These are phyloP conservation scores for Pteropus rufus DNA, from an alignment of 2,797 vertebrate species.

Conservation along the genomic window DNA sequence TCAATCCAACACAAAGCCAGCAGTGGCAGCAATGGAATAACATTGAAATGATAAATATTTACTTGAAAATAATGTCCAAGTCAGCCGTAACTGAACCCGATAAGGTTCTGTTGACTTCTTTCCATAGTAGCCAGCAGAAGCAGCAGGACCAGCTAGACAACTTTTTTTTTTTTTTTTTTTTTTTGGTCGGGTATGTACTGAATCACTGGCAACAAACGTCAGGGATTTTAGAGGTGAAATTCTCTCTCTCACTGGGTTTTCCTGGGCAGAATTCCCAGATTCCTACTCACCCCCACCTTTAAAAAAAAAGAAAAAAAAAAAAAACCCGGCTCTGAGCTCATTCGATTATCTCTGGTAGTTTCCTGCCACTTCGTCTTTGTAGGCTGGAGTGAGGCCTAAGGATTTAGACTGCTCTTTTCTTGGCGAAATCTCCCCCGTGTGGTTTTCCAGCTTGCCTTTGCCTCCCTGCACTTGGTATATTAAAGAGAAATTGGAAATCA, in stretches of 20 bases:
- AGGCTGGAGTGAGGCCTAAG: not conserved
- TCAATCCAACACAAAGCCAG: not conserved
- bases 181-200: constrained; percentile 62
- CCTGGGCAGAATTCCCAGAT: not conserved
- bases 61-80: constrained; percentile 68
- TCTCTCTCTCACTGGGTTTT: constrained; percentile 15
- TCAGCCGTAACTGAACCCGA: constrained; percentile 62
- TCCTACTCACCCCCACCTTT: not conserved
- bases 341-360: not conserved
- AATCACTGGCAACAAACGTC: constrained; percentile 65
- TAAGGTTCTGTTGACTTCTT: constrained; percentile 70
- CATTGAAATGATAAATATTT: constrained; percentile 61
- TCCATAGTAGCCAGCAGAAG: constrained; percentile 59
- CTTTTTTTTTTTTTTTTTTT: constrained; percentile 11
- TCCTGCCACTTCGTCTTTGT: not conserved
- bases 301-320: too few species aligned
- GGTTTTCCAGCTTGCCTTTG: not conserved
- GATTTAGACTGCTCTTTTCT: not conserved
- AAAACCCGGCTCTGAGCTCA: not conserved
- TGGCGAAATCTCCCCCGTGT: not conserved
- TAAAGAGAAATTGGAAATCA: not conserved
- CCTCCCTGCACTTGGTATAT: not conserved
- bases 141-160: constrained; percentile 76
- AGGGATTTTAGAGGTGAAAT: constrained; percentile 48
- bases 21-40: not conserved